These are phyloP conservation scores for Solenodon paradoxus DNA, from an alignment of 2,113 vertebrate genomes.

Conservation along the genomic window DNA sequence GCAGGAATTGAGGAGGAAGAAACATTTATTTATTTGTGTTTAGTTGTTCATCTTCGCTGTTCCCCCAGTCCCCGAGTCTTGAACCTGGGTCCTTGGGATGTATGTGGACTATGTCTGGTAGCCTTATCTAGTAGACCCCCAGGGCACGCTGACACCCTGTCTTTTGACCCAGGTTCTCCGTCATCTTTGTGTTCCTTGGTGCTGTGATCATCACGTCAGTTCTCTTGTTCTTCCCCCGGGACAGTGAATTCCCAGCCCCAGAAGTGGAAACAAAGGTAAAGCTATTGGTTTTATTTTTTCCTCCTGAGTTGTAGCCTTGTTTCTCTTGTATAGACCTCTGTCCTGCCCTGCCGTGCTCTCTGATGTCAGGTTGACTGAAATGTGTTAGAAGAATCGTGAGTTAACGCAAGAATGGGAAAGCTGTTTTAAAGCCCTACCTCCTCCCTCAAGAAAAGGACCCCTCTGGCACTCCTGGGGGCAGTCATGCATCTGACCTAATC, in stretches of 20 bases:
- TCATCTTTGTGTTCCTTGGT: slow-evolving; percentile 83
- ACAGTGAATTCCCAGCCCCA: slow-evolving; percentile 81
- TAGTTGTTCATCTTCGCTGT: too few species aligned
- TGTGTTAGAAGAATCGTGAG: neutral
- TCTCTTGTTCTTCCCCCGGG: slow-evolving; percentile 88
- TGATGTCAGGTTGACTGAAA: neutral
- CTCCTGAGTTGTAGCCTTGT: neutral
- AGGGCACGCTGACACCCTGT: too few species aligned
- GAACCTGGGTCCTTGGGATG: too few species aligned
- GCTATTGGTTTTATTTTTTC: neutral
- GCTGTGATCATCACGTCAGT: slow-evolving; percentile 84
- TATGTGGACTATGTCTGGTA: too few species aligned
- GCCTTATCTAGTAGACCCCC: too few species aligned
- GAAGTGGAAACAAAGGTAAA: slow-evolving; percentile 86
- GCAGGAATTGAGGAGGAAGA: too few species aligned
- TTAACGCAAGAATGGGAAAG: neutral
- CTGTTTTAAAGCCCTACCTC: neutral
- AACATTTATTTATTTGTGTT: too few species aligned
- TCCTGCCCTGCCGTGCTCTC: neutral
- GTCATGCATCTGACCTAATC: neutral
- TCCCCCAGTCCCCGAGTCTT: too few species aligned
- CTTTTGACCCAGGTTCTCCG: slow-evolving; percentile 80
- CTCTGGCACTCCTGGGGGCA: neutral
- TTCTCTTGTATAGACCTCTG: neutral
- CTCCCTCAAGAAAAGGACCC: neutral